Evolutionary conservation across 2,888 invertebrate species (phyloP).

Genomic region (Hecatera dysodea): DNA sequence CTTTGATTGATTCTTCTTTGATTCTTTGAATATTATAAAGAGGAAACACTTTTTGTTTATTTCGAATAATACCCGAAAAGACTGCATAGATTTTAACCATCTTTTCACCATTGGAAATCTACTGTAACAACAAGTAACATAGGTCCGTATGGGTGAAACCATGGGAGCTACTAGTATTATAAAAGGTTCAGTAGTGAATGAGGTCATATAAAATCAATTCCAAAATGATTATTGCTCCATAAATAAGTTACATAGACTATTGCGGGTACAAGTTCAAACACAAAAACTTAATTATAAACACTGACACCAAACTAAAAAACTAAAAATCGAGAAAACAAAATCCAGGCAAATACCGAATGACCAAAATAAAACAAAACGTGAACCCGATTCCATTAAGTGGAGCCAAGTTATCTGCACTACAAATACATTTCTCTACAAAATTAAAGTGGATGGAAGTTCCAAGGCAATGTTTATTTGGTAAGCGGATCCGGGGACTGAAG

Average conservation of each 20-base stretch:
- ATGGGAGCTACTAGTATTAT: too few relatives aligned
- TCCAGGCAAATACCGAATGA: background rate
- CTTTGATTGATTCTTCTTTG: too few relatives aligned
- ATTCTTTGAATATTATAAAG: too few relatives aligned
- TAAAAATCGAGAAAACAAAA: constrained; percentile 11
- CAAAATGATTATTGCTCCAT: background rate
- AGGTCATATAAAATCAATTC: background rate
- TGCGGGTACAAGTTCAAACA: background rate
- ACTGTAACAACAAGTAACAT: too few relatives aligned
- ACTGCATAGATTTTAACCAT: too few relatives aligned
- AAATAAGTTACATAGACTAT: background rate
- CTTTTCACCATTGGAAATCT: too few relatives aligned
- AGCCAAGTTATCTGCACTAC: constrained; percentile 22
- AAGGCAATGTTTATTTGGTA: constrained; percentile 37
- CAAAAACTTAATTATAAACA: constrained; percentile 18
- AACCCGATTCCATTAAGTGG: constrained; percentile 22
- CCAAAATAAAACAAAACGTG: constrained; percentile 12
- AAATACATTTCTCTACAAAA: constrained; percentile 38
- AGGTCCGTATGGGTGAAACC: too few relatives aligned
- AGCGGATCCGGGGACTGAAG: constrained; percentile 13
- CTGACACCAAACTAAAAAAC: background rate
- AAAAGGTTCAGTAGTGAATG: too few relatives aligned
- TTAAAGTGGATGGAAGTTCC: constrained; percentile 35
- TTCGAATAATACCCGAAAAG: too few relatives aligned
- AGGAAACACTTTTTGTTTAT: too few relatives aligned